Evolutionary conservation across 2,888 invertebrate species (phyloP).

Genomic region (Scaptomyza polygonia): DNA sequence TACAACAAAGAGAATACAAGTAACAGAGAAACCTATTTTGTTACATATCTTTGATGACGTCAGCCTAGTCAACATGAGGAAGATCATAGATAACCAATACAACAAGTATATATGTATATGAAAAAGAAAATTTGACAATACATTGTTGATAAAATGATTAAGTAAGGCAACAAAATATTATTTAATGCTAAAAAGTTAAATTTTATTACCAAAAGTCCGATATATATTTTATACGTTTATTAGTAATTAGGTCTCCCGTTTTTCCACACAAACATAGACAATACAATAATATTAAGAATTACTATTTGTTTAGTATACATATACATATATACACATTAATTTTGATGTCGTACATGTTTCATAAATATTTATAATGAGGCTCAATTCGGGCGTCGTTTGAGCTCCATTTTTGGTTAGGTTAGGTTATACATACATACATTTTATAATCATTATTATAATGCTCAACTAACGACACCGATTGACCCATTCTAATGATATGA

Average conservation of each 20-base stretch:
- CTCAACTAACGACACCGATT: conserved; percentile 61
- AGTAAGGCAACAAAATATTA: too few species aligned
- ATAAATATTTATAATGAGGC: conserved; percentile 20
- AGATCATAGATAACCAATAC: conserved; percentile 37
- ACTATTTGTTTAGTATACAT: conserved; percentile 52
- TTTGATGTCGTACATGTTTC: conserved; percentile 18
- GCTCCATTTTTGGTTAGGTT: conserved; percentile 31
- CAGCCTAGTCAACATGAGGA: conserved; percentile 20
- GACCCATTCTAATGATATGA: conserved; percentile 60
- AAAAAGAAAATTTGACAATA: conserved; percentile 7
- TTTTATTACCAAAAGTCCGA: conserved; percentile 3
- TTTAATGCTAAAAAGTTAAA: too few species aligned
- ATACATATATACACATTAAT: conserved; percentile 51
- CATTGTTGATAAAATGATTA: background rate
- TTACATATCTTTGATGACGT: conserved; percentile 43
- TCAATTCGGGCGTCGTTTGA: background rate
- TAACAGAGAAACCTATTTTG: conserved; percentile 37
- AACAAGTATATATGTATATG: conserved; percentile 23
- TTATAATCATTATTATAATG: conserved; percentile 36
- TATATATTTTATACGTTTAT: conserved; percentile 66
- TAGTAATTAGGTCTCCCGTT: conserved; percentile 49
- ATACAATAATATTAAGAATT: conserved; percentile 29
- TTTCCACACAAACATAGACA: conserved; percentile 31
- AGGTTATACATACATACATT: conserved; percentile 20
- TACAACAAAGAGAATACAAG: conserved; percentile 26